phyloP scores from a whole-genome alignment of 2,797 vertebrate species.

The Parauchenoglanis ngamensis region DNA sequence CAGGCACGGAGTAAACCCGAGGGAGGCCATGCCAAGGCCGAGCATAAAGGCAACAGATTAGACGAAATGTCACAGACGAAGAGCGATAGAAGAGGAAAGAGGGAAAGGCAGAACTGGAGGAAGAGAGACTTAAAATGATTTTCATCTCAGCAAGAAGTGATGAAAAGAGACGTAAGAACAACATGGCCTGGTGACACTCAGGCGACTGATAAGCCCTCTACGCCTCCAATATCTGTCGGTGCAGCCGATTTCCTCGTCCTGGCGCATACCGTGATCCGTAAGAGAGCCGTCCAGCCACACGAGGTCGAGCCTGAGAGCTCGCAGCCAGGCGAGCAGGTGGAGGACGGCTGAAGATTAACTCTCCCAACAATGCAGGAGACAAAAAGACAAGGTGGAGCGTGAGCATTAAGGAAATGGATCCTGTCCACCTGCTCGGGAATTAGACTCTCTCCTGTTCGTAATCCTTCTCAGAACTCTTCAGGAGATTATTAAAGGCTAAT shows the following conservation, averaged over 20 bases:
- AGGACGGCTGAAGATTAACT: constrained; percentile 1
- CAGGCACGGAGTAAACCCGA: constrained; percentile 30
- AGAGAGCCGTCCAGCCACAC: neutral
- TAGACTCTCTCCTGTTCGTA: constrained; percentile 32
- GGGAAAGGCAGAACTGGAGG: neutral
- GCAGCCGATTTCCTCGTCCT: neutral
- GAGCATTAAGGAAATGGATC: constrained; percentile 26
- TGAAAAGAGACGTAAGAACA: neutral
- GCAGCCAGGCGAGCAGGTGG: neutral
- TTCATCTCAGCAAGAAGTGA: neutral
- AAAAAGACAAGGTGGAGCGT: neutral
- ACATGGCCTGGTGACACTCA: too few species aligned
- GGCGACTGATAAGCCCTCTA: neutral
- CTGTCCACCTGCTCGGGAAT: constrained; percentile 30
- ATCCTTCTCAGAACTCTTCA: constrained; percentile 25
- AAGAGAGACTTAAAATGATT: neutral
- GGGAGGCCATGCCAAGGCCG: constrained; percentile 22
- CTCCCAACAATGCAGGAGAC: constrained; percentile 19
- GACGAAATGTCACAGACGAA: constrained; percentile 49
- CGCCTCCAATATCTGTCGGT: neutral
- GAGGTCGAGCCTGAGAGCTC: neutral
- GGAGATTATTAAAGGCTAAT: constrained; percentile 28
- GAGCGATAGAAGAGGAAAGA: neutral
- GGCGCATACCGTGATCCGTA: neutral
- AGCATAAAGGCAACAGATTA: constrained; percentile 39